Base-by-base conservation (phyloP, 2,888 invertebrate species). In the Campopleginae sp. region DNA sequence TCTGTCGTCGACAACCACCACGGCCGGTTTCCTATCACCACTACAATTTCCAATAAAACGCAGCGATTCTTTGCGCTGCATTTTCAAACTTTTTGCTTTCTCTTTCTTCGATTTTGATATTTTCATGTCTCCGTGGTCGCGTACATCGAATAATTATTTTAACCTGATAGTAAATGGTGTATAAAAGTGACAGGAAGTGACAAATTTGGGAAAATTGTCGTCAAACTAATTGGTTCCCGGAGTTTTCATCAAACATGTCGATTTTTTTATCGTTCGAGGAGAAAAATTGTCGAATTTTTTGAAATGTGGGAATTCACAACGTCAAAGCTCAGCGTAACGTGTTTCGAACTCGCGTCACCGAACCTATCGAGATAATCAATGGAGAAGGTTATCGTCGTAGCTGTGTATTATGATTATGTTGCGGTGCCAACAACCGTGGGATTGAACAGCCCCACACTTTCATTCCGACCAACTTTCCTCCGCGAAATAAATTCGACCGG, bases 311-410 rank as follows among this genome's bases (percentile, higher is more conserved):
- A 38, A n/a, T 2, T 38, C 7, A 0, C 17, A 63, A n/a, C 2
- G 17, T 31, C n/a, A 31, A 63, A 65, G 17, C 19, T 61, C 10
- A n/a, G n/a, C n/a, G 23, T n/a, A 51, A 38, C 8, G 58, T 27
- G 72, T 38, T 72, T 58, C 74, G 74, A 85, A 72, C 86, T 85
- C 83, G 83, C 85, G 86, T 54, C 86, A 81, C 8, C 12, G 87
- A 89, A 90, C 91, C 91, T 91, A 92, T 92, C 92, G 92, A 92
- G 90, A 91, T 91, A 91, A 92, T 92, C 91, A 90, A 92, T 92
- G 91, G 65, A 14, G 12, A n/a, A 61, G 58, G 14, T 46, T 38
- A 10, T 63, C 63, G 17, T 71, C 31, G 65, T 44, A 61, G 66
- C 27, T 42, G 19, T 54, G 17, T 65, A 38, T 51, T 68, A 44